A percentile compares a stretch with the other conserved stretches of the same genome.
Conservation (phyloP, 2,888 invertebrate species). For the Orthosia incerta region DNA sequence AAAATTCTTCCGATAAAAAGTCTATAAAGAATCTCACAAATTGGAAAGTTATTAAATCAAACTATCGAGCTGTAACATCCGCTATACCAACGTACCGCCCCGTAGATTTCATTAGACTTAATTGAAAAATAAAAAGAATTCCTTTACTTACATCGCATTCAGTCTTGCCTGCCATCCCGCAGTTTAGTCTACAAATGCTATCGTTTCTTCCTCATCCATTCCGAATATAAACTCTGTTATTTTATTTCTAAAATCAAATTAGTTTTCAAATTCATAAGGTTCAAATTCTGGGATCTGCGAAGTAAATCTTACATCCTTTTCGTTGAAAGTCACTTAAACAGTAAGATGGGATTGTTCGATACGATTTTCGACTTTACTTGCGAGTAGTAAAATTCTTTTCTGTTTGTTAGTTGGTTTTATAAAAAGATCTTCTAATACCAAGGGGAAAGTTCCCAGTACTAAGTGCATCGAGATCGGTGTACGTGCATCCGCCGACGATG, state of each 20-base stretch:
- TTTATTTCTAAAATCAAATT: conserved; percentile 52
- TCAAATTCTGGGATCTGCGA: conserved; percentile 52
- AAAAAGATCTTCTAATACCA: conserved; percentile 67
- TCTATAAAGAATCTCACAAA: conserved; percentile 61
- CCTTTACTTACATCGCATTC: conserved; percentile 84
- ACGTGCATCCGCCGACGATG: conserved; percentile 88
- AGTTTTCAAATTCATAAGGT: conserved; percentile 53
- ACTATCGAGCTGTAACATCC: conserved; percentile 67
- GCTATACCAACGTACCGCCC: conserved; percentile 62
- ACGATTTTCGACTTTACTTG: conserved; percentile 64
- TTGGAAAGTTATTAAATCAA: conserved; percentile 68
- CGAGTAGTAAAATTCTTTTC: conserved; percentile 59
- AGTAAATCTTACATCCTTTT: conserved; percentile 71
- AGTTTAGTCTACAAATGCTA: conserved; percentile 85
- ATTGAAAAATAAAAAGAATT: conserved; percentile 86
- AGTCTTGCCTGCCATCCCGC: conserved; percentile 81
- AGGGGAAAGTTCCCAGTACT: conserved; percentile 74
- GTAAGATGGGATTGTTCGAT: conserved; percentile 54
- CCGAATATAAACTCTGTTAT: conserved; percentile 44
- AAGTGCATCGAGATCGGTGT: conserved; percentile 88
- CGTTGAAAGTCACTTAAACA: conserved; percentile 52
- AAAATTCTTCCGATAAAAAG: conserved; percentile 53
- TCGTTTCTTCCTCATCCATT: conserved; percentile 60
- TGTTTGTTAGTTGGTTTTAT: conserved; percentile 35
- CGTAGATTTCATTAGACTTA: conserved; percentile 83